Evolutionary conservation across 1,140 invertebrate species (phyloP).

Genomic region (Cydia splendana): DNA sequence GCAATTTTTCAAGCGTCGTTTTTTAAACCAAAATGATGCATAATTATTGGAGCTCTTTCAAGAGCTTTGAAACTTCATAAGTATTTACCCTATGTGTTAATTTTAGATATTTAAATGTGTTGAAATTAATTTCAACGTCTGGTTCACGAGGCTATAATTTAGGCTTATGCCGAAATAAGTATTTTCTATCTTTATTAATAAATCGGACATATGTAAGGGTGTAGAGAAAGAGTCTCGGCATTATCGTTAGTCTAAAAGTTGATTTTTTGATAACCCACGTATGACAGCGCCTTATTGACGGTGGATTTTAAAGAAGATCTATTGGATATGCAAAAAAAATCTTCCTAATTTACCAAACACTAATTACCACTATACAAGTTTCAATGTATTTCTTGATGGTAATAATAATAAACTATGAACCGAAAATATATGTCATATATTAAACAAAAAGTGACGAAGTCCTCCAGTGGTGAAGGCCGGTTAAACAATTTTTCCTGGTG

Average conservation of each 20-base stretch:
- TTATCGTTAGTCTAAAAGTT: too few species aligned
- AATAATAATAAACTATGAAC: not conserved
- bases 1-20: not conserved
- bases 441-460: too few species aligned
- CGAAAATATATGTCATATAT: too few species aligned
- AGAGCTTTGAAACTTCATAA: not conserved
- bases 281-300: too few species aligned
- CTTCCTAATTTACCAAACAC: not conserved
- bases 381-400: not conserved
- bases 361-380: too few species aligned
- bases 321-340: too few species aligned
- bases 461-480: too few species aligned
- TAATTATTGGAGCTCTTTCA: not conserved
- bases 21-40: not conserved
- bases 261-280: too few species aligned
- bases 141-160: not conserved
- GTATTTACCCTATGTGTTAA: not conserved
- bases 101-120: not conserved
- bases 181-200: too few species aligned
- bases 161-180: not conserved
- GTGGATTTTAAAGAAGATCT: too few species aligned
- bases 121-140: not conserved
- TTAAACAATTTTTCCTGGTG: not conserved
- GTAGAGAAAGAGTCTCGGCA: too few species aligned
- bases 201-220: too few species aligned